Percentiles rank a stretch among this genome's conserved stretches.
Conservation (phyloP, 2,888 invertebrate species). For the Melieria omissa region DNA sequence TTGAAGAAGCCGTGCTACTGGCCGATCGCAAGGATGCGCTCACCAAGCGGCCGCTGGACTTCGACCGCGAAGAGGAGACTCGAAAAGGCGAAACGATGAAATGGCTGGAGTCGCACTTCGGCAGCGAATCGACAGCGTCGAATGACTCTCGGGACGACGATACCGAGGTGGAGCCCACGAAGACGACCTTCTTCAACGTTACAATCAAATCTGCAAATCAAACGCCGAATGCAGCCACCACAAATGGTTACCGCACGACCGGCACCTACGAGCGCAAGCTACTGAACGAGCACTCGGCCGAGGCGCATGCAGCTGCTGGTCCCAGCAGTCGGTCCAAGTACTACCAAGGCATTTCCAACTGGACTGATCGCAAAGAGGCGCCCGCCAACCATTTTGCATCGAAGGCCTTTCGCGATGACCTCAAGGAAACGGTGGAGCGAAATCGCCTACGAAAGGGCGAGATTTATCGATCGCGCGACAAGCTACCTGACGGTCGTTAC, state of each 20-base stretch:
- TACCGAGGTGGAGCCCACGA: constrained; percentile 71
- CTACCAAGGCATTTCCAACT: constrained; percentile 82
- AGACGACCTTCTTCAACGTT: constrained; percentile 81
- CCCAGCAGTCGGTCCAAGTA: constrained; percentile 68
- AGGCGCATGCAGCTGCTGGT: constrained; percentile 40
- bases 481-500: constrained; percentile 31
- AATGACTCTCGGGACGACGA: constrained; percentile 69
- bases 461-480: constrained; percentile 47
- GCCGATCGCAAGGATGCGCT: constrained; percentile 83
- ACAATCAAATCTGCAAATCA: constrained; percentile 74
- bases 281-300: constrained; percentile 52
- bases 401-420: constrained; percentile 65
- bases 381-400: constrained; percentile 62
- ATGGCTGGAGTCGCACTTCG: constrained; percentile 92
- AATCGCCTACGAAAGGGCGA: constrained; percentile 59
- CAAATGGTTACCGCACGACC: constrained; percentile 50
- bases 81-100: constrained; percentile 90
- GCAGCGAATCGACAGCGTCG: constrained; percentile 84
- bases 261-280: constrained; percentile 51
- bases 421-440: constrained; percentile 64
- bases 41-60: constrained; percentile 83
- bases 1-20: constrained; percentile 60
- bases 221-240: constrained; percentile 48
- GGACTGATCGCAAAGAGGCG: constrained; percentile 75
- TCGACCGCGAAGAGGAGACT: constrained; percentile 89